Conservation (phyloP, 2,113 vertebrate genomes). For the Xenopus laevis region DNA sequence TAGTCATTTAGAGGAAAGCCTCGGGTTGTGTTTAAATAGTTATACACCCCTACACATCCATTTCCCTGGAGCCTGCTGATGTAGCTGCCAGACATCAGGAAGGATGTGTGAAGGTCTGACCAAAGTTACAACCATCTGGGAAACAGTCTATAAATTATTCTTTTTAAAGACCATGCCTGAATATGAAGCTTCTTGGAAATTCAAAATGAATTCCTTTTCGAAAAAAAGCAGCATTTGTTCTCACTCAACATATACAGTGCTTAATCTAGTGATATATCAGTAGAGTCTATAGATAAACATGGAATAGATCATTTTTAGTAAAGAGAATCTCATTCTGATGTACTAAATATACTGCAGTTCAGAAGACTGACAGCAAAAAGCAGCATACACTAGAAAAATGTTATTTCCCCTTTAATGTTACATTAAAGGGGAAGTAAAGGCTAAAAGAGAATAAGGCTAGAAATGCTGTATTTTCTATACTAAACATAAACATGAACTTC, state of each 20-base stretch:
- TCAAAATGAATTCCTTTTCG: conserved; percentile 22
- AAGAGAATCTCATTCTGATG: no score
- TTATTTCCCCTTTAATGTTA: no score
- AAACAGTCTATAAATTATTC: conserved; percentile 8
- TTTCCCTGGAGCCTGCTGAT: conserved; percentile 37
- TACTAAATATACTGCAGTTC: no score
- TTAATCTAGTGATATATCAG: background rate
- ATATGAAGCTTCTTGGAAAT: conserved; percentile 17
- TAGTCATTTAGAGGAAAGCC: conserved; percentile 20
- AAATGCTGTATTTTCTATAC: no score
- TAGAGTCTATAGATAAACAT: background rate
- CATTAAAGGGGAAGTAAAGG: no score
- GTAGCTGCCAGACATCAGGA: conserved; percentile 23
- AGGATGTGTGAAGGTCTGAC: conserved; percentile 9
- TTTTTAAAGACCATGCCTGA: conserved; percentile 28
- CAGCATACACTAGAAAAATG: no score
- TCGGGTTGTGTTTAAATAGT: conserved; percentile 31
- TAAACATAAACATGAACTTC: no score
- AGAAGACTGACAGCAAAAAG: no score
- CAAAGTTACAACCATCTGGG: background rate
- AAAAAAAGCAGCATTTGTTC: conserved; percentile 15
- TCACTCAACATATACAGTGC: background rate
- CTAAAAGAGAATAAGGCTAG: no score
- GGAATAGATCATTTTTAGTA: no score
- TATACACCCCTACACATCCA: conserved; percentile 30